These are phyloP conservation scores for Diadophis punctatus DNA, from an alignment of 2,113 vertebrate species.

Conservation along the genomic window DNA sequence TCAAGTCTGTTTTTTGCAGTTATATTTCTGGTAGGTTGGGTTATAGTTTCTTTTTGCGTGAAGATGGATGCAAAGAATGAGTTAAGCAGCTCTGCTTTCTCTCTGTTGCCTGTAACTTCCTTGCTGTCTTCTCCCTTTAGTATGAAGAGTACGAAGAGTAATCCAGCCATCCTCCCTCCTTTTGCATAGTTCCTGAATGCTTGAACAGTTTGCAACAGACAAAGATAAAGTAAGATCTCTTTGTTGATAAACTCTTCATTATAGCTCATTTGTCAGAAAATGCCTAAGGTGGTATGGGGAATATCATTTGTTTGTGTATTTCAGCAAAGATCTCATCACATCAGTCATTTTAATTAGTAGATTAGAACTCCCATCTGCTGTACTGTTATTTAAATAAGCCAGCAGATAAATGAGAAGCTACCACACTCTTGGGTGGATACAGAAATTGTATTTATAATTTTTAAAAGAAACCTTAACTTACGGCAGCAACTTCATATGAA, in stretches of 20 bases:
- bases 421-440: neutral
- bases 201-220: neutral
- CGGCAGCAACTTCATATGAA: neutral
- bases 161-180: neutral
- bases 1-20: too few species aligned
- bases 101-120: too few species aligned
- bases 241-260: constrained; percentile 9
- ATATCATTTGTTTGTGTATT: constrained; percentile 1
- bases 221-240: neutral
- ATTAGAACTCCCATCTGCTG: neutral
- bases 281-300: neutral
- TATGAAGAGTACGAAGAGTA: too few species aligned
- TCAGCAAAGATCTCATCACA: constrained; percentile 5
- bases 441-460: constrained; percentile 1
- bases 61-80: too few species aligned
- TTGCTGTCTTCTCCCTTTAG: too few species aligned
- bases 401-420: neutral
- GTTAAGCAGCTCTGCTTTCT: too few species aligned
- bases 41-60: too few species aligned
- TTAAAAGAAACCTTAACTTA: neutral
- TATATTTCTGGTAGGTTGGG: too few species aligned
- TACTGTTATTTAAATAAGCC: neutral
- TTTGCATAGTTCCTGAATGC: neutral
- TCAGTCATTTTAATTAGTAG: constrained; percentile 23
- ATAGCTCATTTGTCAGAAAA: neutral